Evolutionary conservation across 2,113 vertebrate species (phyloP).

Genomic region (Protobothrops flavoviridis): DNA sequence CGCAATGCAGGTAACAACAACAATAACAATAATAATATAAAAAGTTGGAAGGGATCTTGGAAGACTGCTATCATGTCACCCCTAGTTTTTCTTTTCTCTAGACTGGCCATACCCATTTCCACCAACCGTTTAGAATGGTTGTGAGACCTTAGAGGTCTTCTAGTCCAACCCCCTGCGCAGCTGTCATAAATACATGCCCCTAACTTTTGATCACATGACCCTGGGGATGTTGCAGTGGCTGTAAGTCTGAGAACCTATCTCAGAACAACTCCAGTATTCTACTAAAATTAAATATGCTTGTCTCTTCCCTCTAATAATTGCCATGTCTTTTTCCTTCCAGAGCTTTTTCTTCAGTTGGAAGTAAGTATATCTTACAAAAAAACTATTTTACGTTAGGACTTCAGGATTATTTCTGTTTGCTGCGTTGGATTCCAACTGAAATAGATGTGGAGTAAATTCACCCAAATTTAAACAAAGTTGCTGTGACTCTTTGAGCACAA

Average conservation of each 20-base stretch:
- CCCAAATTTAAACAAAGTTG: neutral
- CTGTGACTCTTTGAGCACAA: neutral
- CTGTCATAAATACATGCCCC: no score
- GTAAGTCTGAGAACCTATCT: no score
- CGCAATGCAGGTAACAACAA: conserved; percentile 82
- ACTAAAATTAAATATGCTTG: neutral
- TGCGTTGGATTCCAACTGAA: neutral
- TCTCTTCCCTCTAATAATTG: neutral
- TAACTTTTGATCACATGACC: no score
- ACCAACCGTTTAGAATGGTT: no score
- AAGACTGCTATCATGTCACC: no score
- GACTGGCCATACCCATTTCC: no score
- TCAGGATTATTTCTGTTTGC: neutral
- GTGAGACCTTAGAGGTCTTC: no score
- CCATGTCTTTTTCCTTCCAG: conserved; percentile 73
- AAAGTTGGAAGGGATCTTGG: no score
- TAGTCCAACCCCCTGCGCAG: no score
- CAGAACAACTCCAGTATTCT: neutral
- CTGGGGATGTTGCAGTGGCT: no score
- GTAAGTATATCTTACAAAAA: conserved; percentile 73
- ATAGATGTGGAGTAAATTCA: neutral
- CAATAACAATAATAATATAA: no score
- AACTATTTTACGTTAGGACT: neutral
- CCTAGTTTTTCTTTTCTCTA: no score
- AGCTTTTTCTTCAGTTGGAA: conserved; percentile 95